These are phyloP conservation scores for Oryzias sinensis DNA, from an alignment of 2,797 vertebrate species.

Conservation along the genomic window DNA sequence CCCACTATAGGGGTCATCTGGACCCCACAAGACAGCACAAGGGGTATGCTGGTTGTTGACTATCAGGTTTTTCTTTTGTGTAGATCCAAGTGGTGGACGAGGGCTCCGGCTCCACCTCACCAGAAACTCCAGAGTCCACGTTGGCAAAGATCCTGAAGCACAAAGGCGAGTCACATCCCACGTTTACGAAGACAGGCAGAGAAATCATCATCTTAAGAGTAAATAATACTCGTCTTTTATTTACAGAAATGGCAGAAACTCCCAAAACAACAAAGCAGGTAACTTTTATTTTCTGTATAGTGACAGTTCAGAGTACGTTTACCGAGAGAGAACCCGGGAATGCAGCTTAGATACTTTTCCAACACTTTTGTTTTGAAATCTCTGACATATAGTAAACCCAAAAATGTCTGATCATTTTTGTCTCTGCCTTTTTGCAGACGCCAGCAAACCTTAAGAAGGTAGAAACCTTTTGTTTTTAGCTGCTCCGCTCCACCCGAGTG, in stretches of 20 bases:
- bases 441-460: constrained; percentile 68
- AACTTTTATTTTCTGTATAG: constrained; percentile 40
- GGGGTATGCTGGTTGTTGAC: neutral
- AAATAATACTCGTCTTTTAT: constrained; percentile 17
- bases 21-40: no score
- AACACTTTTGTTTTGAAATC: neutral
- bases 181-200: neutral
- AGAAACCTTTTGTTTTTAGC: constrained; percentile 42
- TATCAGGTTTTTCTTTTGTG: neutral
- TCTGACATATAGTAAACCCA: neutral
- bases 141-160: constrained; percentile 79
- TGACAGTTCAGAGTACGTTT: no score
- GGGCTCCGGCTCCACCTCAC: constrained; percentile 87
- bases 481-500: constrained; percentile 27
- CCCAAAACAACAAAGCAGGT: constrained; percentile 88
- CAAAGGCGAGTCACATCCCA: constrained; percentile 77
- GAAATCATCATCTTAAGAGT: neutral
- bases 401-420: constrained; percentile 25
- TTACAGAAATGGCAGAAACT: constrained; percentile 84
- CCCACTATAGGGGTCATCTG: no score
- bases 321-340: no score
- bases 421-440: constrained; percentile 53
- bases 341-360: neutral
- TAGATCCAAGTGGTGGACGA: constrained; percentile 96
- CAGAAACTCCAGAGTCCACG: constrained; percentile 87